A percentile compares a stretch with the other conserved stretches of the same genome.
Evolutionary conservation across 1,140 invertebrate species (phyloP).

Genomic region (Glomeris maerens): DNA sequence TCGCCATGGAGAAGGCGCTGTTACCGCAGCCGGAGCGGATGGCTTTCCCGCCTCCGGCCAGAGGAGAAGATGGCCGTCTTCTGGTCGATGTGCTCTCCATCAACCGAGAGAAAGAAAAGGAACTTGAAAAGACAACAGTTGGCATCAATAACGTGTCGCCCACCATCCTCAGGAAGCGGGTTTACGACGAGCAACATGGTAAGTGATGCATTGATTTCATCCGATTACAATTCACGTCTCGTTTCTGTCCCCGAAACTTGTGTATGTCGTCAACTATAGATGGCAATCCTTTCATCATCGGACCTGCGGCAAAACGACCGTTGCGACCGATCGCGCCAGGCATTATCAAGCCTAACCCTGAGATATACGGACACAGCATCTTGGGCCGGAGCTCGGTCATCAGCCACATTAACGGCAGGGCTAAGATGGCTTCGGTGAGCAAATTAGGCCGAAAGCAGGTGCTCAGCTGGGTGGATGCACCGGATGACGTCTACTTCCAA

Average conservation of each 20-base stretch:
- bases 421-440: slow-evolving; percentile 49
- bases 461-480: slow-evolving; percentile 94
- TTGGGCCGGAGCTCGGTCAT: slow-evolving; percentile 23
- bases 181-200: slow-evolving; percentile 79
- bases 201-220: no score
- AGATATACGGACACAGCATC: slow-evolving; percentile 7
- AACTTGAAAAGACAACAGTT: slow-evolving; percentile 7
- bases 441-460: slow-evolving; percentile 60
- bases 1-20: slow-evolving; percentile 58
- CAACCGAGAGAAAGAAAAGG: not conserved
- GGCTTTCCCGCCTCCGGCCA: slow-evolving; percentile 73
- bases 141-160: slow-evolving; percentile 35
- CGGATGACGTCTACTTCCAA: slow-evolving; percentile 90
- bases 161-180: slow-evolving; percentile 52
- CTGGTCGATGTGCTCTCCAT: slow-evolving; percentile 5
- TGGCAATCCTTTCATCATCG: slow-evolving; percentile 24
- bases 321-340: slow-evolving; percentile 14
- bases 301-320: slow-evolving; percentile 38
- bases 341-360: slow-evolving; percentile 21
- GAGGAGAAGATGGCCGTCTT: slow-evolving; percentile 39
- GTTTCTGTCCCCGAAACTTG: no score
- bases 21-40: slow-evolving; percentile 61
- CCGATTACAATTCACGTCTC: no score
- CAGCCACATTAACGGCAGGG: slow-evolving; percentile 45
- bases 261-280: no score